Evolutionary conservation across 2,113 vertebrate species (phyloP), one percentile per base, ranked within the genome.

Genomic region (Phalacrocorax pelagicus): DNA sequence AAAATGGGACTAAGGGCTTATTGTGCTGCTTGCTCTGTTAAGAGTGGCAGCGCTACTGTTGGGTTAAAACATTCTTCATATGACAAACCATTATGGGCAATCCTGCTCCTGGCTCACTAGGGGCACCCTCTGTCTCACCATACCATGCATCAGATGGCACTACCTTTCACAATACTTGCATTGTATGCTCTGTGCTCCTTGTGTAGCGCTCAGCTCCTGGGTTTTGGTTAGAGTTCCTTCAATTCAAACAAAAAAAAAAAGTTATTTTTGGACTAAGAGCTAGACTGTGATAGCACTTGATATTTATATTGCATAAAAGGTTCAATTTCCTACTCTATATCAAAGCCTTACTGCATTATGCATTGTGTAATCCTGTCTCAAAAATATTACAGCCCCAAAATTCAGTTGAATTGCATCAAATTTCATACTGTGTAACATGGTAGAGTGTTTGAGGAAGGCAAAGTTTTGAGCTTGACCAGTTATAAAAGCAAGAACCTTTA

Each of bases 31-130:
- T 75, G 70, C 13, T 81, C 69, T 59, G 19, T 2, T n/a, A 24
- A 0, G 0, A 71, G 42, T 11, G 22, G 51, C 46, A 83, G 44
- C 81, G 55, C 42, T 36, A 27, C 55, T 13, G 10, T 0, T 75
- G 66, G 49, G 42, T 63, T 85, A 75, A 65, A 81, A 61, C 18
- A 21, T 19, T 61, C 36, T 34, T 86, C 17, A 13, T 5, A 14
- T 17, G 30, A 72, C 38, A 72, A 23, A 75, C 30, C 34, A 58
- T 21, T 51, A 9, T 1, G 5, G 62, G 66, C 24, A 88, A 23
- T 36, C 34, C 47, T 46, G 17, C 40, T 86, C 46, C 80, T 83
- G 62, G 70, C 27, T 65, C 85, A 47, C 23, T 1, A 78, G 36
- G n/a, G 55, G 15, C 10, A 5, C 47, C 22, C 55, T 27, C 54